phyloP scores from a whole-genome alignment of 1,140 invertebrate species.

The Samia ricini region DNA sequence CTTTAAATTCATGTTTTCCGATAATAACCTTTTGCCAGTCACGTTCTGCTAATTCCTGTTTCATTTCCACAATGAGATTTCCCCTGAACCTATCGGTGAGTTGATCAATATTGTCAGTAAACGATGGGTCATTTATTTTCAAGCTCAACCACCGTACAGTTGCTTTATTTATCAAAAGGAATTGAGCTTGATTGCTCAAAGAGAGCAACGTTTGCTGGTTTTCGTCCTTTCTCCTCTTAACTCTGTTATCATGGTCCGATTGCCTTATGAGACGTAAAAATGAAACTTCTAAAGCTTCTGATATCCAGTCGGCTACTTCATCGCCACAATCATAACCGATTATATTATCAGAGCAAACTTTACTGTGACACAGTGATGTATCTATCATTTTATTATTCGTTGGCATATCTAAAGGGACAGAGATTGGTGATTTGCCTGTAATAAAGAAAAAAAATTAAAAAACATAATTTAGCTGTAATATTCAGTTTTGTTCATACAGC shows the following conservation, averaged over 20 bases:
- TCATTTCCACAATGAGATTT: slow-evolving; percentile 82
- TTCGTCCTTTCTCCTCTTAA: slow-evolving; percentile 46
- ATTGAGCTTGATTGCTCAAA: slow-evolving; percentile 93
- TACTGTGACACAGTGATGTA: slow-evolving; percentile 82
- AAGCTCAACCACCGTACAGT: slow-evolving; percentile 85
- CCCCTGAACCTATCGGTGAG: slow-evolving; percentile 83
- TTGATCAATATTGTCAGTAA: slow-evolving; percentile 75
- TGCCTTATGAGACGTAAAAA: slow-evolving; percentile 86
- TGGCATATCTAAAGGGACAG: slow-evolving; percentile 63
- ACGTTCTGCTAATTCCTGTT: slow-evolving; percentile 86
- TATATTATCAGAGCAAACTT: slow-evolving; percentile 91
- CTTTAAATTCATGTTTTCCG: slow-evolving; percentile 82
- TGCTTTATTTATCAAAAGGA: slow-evolving; percentile 87
- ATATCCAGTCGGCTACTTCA: slow-evolving; percentile 87
- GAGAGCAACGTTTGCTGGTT: slow-evolving; percentile 79
- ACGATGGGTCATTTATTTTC: slow-evolving; percentile 78
- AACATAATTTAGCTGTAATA: neutral
- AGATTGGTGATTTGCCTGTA: slow-evolving; percentile 76
- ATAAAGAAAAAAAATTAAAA: slow-evolving; percentile 24
- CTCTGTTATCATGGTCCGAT: slow-evolving; percentile 59
- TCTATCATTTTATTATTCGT: slow-evolving; percentile 36
- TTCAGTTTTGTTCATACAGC: neutral
- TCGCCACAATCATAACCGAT: slow-evolving; percentile 90
- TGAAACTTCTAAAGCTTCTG: slow-evolving; percentile 80
- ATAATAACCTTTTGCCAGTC: slow-evolving; percentile 84